phyloP scores from a whole-genome alignment of 2,113 vertebrate species.

The Anthoscopus minutus region DNA sequence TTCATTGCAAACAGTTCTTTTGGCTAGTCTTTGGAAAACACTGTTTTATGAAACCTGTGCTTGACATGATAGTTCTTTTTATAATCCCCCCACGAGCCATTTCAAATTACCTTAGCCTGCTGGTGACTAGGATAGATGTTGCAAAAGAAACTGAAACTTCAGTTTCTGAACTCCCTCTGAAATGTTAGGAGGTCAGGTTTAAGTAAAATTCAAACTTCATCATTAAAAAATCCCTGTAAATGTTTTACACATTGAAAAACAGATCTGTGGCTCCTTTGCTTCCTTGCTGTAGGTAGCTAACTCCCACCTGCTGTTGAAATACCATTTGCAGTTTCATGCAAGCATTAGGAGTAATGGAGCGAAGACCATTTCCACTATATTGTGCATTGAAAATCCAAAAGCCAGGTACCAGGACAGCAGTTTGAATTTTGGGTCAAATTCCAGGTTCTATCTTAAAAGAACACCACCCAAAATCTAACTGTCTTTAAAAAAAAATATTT shows the following conservation, averaged over 20 bases:
- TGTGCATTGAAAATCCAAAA: conserved; percentile 20
- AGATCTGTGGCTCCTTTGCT: not conserved
- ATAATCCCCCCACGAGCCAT: not conserved
- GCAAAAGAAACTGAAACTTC: not conserved
- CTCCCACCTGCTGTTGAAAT: conserved; percentile 42
- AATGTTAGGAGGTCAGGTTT: not conserved
- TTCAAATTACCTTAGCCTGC: not conserved
- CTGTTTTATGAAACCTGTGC: not conserved
- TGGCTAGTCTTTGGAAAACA: not conserved
- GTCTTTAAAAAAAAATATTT: conserved; percentile 19
- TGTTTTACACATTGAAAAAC: not conserved
- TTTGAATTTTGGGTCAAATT: conserved; percentile 38
- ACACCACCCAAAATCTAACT: not conserved
- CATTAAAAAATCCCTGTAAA: not conserved
- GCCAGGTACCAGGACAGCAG: conserved; percentile 6
- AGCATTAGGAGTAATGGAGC: conserved; percentile 48
- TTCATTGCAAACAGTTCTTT: not conserved
- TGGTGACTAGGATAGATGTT: not conserved
- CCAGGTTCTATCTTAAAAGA: conserved; percentile 27
- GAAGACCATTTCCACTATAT: conserved; percentile 37
- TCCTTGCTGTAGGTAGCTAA: conserved; percentile 32
- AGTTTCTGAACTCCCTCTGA: not conserved
- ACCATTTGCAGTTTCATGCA: conserved; percentile 54
- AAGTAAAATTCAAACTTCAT: conserved; percentile 13
- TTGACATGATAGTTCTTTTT: not conserved